Base-by-base conservation (phyloP, 2,888 invertebrate species). In the Limenitis camilla region DNA sequence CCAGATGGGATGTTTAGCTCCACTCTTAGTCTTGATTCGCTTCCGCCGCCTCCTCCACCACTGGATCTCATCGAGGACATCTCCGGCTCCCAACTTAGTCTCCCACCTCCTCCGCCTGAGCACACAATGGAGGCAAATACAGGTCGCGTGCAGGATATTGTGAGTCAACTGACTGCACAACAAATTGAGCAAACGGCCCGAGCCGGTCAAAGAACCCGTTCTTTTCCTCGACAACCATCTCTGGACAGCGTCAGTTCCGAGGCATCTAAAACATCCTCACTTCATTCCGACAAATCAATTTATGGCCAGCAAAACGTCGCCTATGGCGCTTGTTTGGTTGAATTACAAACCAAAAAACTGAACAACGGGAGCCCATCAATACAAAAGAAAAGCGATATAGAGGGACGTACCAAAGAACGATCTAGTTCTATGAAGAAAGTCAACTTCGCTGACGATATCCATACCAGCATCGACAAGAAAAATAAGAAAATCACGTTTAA, bases 41-140 rank as follows among this genome's bases (percentile, higher is more conserved):
- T 94, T 54, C 94, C 94, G 0, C 94, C 94, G 10, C 95, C 94
- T 1, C 93, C 90, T 42, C 92, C 92, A 38, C 92, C 92, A 5
- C 82, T 82, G 56, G 58, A 69, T 9, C 58, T 66, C 4, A 54
- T 76, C 10, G 83, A 84, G 43, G 91, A 92, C 55, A 76, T 92
- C 6, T 89, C 90, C 8, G 94, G 93, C 5, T 94, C 94, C 5
- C 92, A 92, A 67, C 77, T 94, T 31, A 93, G 93, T 40, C 77
- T 94, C 36, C 94, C 94, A 6, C 94, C 94, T 6, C 93, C 93
- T 1, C 94, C 94, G 2, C 89, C 90, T 9, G 89, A 85, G 62
- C 85, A 88, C 60, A 83, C 88, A 0, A 71, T 81, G 30, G 84
- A 82, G 31, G 65, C 74, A 35, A 73, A 71, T 55, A 61, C 70